These are phyloP conservation scores for Coremacera marginata DNA, from an alignment of 2,888 invertebrate species.

Conservation along the genomic window DNA sequence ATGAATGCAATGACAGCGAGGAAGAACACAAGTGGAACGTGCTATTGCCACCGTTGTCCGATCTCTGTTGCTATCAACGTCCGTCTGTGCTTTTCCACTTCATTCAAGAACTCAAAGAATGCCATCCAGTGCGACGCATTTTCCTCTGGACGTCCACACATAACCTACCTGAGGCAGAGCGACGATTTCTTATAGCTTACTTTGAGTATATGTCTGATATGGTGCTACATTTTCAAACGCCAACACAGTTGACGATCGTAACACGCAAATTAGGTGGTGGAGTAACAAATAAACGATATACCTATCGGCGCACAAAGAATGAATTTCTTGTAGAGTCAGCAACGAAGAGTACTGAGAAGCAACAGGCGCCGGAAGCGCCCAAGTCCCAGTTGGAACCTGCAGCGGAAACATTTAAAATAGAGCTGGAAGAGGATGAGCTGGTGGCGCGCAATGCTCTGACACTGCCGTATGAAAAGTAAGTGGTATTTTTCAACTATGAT, in stretches of 20 bases:
- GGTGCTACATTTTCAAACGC: conserved; percentile 58
- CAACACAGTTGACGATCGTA: conserved; percentile 56
- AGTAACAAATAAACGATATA: conserved; percentile 60
- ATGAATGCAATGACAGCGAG: conserved; percentile 48
- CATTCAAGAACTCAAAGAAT: conserved; percentile 58
- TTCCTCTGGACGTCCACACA: conserved; percentile 64
- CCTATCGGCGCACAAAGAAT: conserved; percentile 56
- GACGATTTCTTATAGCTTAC: conserved; percentile 60
- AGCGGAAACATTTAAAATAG: conserved; percentile 68
- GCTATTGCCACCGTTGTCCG: conserved; percentile 62
- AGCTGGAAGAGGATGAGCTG: conserved; percentile 67
- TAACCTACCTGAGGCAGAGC: conserved; percentile 54
- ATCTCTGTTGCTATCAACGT: conserved; percentile 57
- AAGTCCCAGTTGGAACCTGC: conserved; percentile 20
- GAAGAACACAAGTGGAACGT: conserved; percentile 53
- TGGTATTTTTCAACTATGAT: neutral
- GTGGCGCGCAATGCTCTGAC: conserved; percentile 67
- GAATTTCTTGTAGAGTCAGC: conserved; percentile 56
- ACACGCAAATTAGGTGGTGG: conserved; percentile 62
- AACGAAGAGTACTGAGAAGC: neutral
- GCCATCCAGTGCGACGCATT: conserved; percentile 57
- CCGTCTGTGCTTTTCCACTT: conserved; percentile 59
- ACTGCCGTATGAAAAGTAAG: conserved; percentile 68
- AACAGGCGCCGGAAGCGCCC: neutral
- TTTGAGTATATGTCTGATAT: conserved; percentile 66